Base-by-base conservation (phyloP, 2,888 invertebrate species). In the Drosophila rellima region DNA sequence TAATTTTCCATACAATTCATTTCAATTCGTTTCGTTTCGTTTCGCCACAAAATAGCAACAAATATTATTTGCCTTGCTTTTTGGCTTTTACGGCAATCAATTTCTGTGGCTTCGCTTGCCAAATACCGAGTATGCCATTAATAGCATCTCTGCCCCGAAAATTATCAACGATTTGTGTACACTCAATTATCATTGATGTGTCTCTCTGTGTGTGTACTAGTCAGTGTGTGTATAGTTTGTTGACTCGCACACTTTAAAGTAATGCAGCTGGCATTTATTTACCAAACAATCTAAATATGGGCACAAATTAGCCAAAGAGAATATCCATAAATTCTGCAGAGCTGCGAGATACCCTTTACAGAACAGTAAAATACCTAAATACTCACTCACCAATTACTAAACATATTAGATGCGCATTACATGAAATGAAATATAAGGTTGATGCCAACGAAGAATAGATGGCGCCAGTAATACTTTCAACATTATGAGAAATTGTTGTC, bases 81-180 rank as follows among this genome's bases (percentile, higher is more conserved):
- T 71, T 54, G 68, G 68, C 68, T 80, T 82, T 79, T 76, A 83
- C 57, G 84, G 78, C 78, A 83, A 83, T 79, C 80, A 83, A 83
- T 79, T 83, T 76, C 66, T 82, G 83, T 76, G 80, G 80, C 83
- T 42, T n/a, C 48, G n/a, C 15, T 33, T 48, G 54, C 40, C 62
- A 63, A 63, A 63, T 47, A 61, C 39, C 7, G 31, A 55, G 48
- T 47, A 39, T 23, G 52, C 51, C 70, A 69, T 63, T 76, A 75
- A 75, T 69, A 42, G 54, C 37, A 52, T 57, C 37, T 39, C 59
- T 57, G 44, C 20, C 31, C 31, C 18, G 6, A 75, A 67, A 66
- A 70, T 55, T 80, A 70, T 48, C 48, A 74, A 68, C 79, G 39
- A 50, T 51, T 75, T 56, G 45, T 73, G 64, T 73, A 72, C 51